Percentiles rank a stretch among this genome's conserved stretches.
Evolutionary conservation across 2,888 invertebrate genomes (phyloP).

Genomic region (Protonemura montana): DNA sequence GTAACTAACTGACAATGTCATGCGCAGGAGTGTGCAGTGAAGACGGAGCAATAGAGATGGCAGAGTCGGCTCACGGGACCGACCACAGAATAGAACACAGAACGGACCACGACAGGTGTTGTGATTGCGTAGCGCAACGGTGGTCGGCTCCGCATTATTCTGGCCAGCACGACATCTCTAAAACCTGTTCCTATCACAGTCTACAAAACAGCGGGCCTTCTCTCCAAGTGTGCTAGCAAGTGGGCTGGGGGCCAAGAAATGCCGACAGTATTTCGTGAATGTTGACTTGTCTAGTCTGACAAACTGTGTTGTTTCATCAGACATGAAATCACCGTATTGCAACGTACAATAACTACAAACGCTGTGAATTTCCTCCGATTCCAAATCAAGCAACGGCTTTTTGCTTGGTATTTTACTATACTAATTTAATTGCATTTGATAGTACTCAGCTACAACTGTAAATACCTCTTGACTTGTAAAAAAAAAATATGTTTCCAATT

Average conservation of each 20-base stretch:
- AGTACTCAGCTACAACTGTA: neutral
- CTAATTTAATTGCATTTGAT: neutral
- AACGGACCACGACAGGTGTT: slow-evolving; percentile 47
- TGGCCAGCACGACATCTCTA: slow-evolving; percentile 33
- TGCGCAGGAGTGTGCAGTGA: too few species aligned
- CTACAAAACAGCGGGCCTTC: slow-evolving; percentile 14
- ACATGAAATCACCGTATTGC: neutral
- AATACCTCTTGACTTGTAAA: slow-evolving; percentile 9
- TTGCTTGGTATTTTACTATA: neutral
- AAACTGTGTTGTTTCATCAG: neutral
- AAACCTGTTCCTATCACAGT: slow-evolving; percentile 27
- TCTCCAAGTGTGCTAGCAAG: too few species aligned
- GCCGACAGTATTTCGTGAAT: too few species aligned
- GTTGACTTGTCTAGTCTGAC: neutral
- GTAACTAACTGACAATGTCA: too few species aligned
- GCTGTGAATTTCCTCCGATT: slow-evolving; percentile 7
- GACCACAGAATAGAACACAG: neutral
- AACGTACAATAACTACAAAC: neutral
- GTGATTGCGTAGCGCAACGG: slow-evolving; percentile 37
- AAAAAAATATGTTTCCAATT: neutral
- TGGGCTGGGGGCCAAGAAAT: too few species aligned
- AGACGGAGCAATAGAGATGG: too few species aligned
- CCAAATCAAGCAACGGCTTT: neutral
- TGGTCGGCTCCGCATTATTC: slow-evolving; percentile 47
- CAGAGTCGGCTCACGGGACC: too few species aligned